phyloP scores from a whole-genome alignment of 2,113 vertebrate species.

The Connochaetes taurinus region DNA sequence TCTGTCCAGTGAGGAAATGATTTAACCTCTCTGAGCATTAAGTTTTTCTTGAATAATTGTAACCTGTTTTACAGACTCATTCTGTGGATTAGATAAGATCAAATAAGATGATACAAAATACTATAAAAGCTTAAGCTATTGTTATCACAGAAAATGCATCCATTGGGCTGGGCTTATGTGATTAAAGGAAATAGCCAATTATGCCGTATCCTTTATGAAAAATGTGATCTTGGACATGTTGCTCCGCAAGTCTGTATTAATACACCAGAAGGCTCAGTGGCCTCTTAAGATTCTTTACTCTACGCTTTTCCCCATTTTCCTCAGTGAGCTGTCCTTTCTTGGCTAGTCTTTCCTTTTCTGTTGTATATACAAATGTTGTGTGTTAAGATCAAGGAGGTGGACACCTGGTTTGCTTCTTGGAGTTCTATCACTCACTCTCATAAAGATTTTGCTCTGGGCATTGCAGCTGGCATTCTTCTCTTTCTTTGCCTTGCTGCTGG shows the following conservation, averaged over 20 bases:
- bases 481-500: background rate
- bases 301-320: background rate
- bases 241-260: background rate
- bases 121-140: constrained; percentile 9
- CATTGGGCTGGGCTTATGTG: background rate
- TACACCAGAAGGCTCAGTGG: background rate
- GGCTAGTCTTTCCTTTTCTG: background rate
- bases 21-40: background rate
- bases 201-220: background rate
- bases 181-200: constrained; percentile 17
- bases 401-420: constrained; percentile 57
- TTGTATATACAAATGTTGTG: constrained; percentile 58
- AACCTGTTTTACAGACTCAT: background rate
- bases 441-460: constrained; percentile 69
- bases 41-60: background rate
- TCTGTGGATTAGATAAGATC: background rate
- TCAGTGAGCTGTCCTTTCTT: background rate
- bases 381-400: constrained; percentile 61
- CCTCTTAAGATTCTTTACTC: background rate
- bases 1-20: background rate
- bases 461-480: constrained; percentile 60
- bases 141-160: background rate
- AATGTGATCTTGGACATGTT: background rate
- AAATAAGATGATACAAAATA: background rate
- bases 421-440: constrained; percentile 42